A percentile compares a stretch with the other conserved stretches of the same genome.
These are phyloP conservation scores for Sakesphorus luctuosus DNA, from an alignment of 2,113 vertebrate genomes.

Conservation along the genomic window DNA sequence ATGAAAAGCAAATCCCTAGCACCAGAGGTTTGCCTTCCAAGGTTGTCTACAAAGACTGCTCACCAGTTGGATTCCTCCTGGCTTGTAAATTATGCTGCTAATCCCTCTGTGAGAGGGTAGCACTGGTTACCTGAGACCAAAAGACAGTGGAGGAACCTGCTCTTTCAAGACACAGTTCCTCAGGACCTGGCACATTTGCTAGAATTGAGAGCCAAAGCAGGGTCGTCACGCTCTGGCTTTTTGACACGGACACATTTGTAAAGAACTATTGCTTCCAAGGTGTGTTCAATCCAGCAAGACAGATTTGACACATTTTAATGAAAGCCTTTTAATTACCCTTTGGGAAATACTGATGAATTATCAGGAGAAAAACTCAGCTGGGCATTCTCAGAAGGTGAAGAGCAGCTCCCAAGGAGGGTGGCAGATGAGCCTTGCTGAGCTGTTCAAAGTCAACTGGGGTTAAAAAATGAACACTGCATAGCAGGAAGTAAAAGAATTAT, in stretches of 20 bases:
- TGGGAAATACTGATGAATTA: neutral
- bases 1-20: neutral
- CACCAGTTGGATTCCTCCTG: neutral
- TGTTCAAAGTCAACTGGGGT: neutral
- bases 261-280: neutral
- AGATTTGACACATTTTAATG: neutral
- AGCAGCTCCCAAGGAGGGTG: neutral
- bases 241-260: neutral
- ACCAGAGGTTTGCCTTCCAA: neutral
- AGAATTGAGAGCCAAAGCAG: neutral
- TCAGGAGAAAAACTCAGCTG: neutral
- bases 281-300: neutral
- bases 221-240: neutral
- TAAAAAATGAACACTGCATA: neutral
- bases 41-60: neutral
- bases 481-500: neutral
- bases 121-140: neutral
- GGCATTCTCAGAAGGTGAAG: neutral
- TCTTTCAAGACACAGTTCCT: neutral
- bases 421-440: neutral
- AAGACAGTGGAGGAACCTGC: neutral
- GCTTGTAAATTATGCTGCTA: neutral
- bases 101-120: neutral
- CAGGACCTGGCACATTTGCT: neutral
- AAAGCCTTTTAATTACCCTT: neutral